Conservation (phyloP, 2,113 vertebrate species). For the Galemys pyrenaicus region DNA sequence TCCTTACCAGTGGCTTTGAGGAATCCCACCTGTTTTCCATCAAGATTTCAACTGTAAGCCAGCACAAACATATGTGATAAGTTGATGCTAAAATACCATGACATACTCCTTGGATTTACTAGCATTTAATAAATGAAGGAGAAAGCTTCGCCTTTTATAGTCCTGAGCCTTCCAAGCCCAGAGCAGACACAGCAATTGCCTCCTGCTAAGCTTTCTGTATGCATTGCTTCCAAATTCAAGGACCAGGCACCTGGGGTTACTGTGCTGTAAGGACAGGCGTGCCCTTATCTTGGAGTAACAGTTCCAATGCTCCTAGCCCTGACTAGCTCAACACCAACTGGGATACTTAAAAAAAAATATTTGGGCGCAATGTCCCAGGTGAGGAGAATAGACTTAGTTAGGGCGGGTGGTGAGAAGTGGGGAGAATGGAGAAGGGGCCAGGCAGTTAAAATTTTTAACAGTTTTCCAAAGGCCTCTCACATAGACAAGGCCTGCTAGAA, state of each 20-base stretch:
- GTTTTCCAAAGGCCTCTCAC: neutral
- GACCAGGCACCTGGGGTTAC: conserved; percentile 15
- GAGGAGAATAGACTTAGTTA: neutral
- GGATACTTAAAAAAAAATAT: neutral
- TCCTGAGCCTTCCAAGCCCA: conserved; percentile 69
- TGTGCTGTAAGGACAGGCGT: neutral
- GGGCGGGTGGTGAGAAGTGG: neutral
- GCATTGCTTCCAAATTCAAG: conserved; percentile 40
- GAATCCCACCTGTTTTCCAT: conserved; percentile 73
- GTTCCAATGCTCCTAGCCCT: neutral
- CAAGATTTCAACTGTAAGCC: conserved; percentile 56
- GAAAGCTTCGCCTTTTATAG: conserved; percentile 87
- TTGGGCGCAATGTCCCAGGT: neutral
- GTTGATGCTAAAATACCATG: conserved; percentile 81
- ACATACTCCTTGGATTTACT: conserved; percentile 81
- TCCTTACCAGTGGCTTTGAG: conserved; percentile 7
- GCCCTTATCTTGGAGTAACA: neutral
- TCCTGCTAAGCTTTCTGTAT: conserved; percentile 73
- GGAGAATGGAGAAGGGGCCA: neutral
- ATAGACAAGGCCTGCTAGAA: neutral
- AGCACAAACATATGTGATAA: conserved; percentile 77
- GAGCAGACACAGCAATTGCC: conserved; percentile 44
- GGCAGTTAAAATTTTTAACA: neutral
- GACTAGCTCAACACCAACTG: neutral
- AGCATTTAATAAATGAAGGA: conserved; percentile 83